Conservation (phyloP, 2,797 vertebrate species). For the Alca torda region DNA sequence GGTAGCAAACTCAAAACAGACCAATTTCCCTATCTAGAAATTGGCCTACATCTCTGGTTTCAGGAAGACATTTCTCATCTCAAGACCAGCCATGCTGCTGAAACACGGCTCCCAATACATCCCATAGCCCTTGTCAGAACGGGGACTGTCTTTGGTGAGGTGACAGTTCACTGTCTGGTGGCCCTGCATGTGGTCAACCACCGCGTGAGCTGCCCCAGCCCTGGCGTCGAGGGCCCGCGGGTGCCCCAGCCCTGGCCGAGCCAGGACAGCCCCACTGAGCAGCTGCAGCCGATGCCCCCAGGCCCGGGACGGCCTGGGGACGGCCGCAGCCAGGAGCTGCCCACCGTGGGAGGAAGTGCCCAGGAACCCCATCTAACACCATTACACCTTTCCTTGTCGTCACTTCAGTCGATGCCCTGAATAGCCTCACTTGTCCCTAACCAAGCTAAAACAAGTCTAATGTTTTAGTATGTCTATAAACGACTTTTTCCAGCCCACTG, state of each 20-base stretch:
- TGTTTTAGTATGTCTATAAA: background rate
- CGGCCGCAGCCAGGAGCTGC: background rate
- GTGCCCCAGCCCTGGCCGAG: background rate
- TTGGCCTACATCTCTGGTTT: background rate
- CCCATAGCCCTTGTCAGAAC: background rate
- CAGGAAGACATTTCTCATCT: background rate
- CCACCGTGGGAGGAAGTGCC: background rate
- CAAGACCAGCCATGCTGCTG: background rate
- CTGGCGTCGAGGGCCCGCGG: background rate
- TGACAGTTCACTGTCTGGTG: background rate
- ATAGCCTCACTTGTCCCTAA: background rate
- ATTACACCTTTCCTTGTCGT: background rate
- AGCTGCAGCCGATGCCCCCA: background rate
- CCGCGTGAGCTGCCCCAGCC: no score
- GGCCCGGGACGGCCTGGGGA: background rate
- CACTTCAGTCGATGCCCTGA: background rate
- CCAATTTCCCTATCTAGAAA: background rate
- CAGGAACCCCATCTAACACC: background rate
- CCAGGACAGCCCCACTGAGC: background rate
- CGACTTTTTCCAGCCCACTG: background rate
- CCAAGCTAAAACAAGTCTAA: background rate
- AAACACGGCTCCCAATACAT: background rate
- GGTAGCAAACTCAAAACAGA: background rate
- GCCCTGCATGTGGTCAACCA: accelerated
- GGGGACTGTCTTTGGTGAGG: background rate